Evolutionary conservation across 2,797 vertebrate genomes (phyloP).

Genomic region (Euthynnus affinis): DNA sequence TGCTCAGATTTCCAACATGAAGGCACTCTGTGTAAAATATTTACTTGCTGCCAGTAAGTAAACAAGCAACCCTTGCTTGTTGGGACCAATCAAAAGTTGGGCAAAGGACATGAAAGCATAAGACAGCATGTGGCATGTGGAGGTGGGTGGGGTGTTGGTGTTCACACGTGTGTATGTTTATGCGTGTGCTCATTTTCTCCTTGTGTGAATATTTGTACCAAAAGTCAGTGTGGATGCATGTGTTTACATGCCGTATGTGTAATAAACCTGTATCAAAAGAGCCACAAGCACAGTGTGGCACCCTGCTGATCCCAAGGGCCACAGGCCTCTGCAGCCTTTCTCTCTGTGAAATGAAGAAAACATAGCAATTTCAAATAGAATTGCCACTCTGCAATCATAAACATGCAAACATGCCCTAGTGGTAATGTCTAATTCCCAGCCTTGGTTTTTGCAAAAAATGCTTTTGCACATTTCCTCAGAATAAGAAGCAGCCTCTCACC

Average conservation of each 20-base stretch:
- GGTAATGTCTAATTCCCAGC: slow-evolving; percentile 47
- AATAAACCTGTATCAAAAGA: slow-evolving; percentile 57
- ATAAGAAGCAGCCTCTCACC: slow-evolving; percentile 3
- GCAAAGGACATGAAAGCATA: slow-evolving; percentile 72
- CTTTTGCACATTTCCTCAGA: background rate
- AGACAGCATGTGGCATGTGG: slow-evolving; percentile 51
- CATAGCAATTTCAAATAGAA: slow-evolving; percentile 55
- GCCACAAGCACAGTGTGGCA: background rate
- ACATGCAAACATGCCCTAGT: slow-evolving; percentile 51
- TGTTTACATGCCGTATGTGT: slow-evolving; percentile 26
- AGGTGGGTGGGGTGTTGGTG: slow-evolving; percentile 38
- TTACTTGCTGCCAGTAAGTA: slow-evolving; percentile 79
- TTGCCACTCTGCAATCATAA: slow-evolving; percentile 45
- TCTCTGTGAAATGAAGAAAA: slow-evolving; percentile 59
- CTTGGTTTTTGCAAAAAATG: slow-evolving; percentile 30
- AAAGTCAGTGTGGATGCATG: slow-evolving; percentile 8
- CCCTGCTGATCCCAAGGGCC: slow-evolving; percentile 46
- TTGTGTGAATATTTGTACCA: slow-evolving; percentile 2
- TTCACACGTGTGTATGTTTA: slow-evolving; percentile 9
- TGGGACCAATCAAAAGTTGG: slow-evolving; percentile 80
- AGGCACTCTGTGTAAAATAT: slow-evolving; percentile 81
- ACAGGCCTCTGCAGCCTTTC: slow-evolving; percentile 23
- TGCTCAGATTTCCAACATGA: slow-evolving; percentile 68
- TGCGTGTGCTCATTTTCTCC: slow-evolving; percentile 11
- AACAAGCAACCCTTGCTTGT: slow-evolving; percentile 80